Base-by-base conservation (phyloP, 2,797 vertebrate genomes). In the Notolepis coatsorum region DNA sequence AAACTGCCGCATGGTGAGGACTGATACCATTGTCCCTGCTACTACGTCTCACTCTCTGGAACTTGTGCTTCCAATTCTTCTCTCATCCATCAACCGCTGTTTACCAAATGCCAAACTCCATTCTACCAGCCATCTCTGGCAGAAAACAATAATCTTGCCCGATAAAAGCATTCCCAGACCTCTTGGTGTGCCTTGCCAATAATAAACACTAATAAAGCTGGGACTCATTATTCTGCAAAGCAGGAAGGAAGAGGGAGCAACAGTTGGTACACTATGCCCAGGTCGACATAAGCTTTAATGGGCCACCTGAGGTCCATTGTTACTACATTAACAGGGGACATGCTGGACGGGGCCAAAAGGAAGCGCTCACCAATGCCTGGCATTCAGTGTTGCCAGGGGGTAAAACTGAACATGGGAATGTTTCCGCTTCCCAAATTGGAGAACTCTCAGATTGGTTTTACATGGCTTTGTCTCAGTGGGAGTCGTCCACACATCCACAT, bases 171-270 rank as follows among this genome's bases (percentile, higher is more conserved):
- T 83, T 85, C 81, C 87, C 87, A 88, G 83, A 80, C 80, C 81
- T 76, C 71, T 84, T 74, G 77, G 73, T 71, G 77, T 80, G 68
- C 45, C 47, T 50, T 83, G 82, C 88, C 78, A 86, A 80, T 85
- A 89, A 86, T 79, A 86, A 81, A 73, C 70, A 41, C 63, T 52
- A 86, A 83, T 85, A 87, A 90, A 76, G 64, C 70, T 76, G 84
- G 77, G 87, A 88, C 73, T 31, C 71, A 76, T 85, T 88, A 86
- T 82, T 80, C 74, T 73, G 24, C 24, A 63, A 81, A 74, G 77
- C 87, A 84, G 90, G 89, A 92, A 92, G 90, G 90, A 92, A 92
- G 66, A 68, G 18, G 75, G 75, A 86, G 74, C 73, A 84, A 84
- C 68, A 71, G 77, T 87, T 84, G 80, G 87, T 82, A 83, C 71